Evolutionary conservation across 2,797 vertebrate genomes (phyloP), one percentile per base, ranked within the genome.

Genomic region (Diglossa cyanea): DNA sequence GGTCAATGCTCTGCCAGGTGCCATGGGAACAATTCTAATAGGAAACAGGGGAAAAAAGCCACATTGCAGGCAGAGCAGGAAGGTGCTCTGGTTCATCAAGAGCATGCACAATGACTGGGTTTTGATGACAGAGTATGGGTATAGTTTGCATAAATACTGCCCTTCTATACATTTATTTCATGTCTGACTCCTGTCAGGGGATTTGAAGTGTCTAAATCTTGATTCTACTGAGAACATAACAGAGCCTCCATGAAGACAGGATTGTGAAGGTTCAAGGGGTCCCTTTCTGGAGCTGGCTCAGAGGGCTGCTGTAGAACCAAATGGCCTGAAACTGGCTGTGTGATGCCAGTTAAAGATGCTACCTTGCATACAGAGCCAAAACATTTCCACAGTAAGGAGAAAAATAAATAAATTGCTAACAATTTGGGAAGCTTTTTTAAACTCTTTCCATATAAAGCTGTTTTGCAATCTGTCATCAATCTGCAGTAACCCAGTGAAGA

Each of bases 391-490:
- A 88, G 53, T 35, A 66, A 71, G 70, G 23, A 88, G 91, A 78
- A 94, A 60, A 78, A 77, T 77, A 89, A 94, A 94, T 85, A 82
- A 85, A 68, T 58, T 86, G 24, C 33, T 91, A 91, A 91, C 58
- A 86, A 66, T 91, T 88, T 95, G 82, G 45, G 85, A 94, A 25
- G 75, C 50, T 93, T 88, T 88, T 81, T 84, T 66, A 96, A 95
- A 83, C 53, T 90, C 91, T 92, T 94, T 89, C 68, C 65, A n/a
- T 72, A 57, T 77, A 94, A 94, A 96, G 75, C 91, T 94, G 87
- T 83, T 92, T 83, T 86, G 86, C 96, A 96, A 86, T 94, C 94
- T 97, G 95, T 95, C 89, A 88, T 92, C 91, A 92, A 83, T 97
- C 73, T 95, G 87, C 70, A 83, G 66, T 62, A 94, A 58, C 39